Evolutionary conservation across 2,888 invertebrate species (phyloP).

Genomic region (Andrena camellia): DNA sequence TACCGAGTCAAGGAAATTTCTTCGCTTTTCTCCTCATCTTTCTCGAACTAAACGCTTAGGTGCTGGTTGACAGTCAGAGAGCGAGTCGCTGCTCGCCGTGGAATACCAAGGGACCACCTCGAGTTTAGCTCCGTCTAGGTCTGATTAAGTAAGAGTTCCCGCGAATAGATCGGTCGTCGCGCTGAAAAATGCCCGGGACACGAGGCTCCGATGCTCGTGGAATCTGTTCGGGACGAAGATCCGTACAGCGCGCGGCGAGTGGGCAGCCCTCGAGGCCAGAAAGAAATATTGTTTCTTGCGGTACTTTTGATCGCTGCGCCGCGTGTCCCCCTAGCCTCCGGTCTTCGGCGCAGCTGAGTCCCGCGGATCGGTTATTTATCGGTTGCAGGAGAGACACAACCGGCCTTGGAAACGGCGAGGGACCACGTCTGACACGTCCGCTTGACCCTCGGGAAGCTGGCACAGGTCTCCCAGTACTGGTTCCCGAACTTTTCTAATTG

Average conservation of each 20-base stretch:
- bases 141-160: neutral
- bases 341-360: slow-evolving; percentile 39
- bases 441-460: slow-evolving; percentile 50
- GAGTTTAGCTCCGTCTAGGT: neutral
- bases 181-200: neutral
- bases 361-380: slow-evolving; percentile 66
- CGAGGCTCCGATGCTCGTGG: neutral
- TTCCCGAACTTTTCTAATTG: slow-evolving; percentile 27
- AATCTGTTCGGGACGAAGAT: slow-evolving; percentile 13
- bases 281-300: slow-evolving; percentile 64
- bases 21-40: no score
- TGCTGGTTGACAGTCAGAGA: no score
- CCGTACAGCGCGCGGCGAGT: neutral
- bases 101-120: neutral
- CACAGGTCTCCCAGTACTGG: slow-evolving; percentile 19
- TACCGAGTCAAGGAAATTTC: no score
- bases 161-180: neutral
- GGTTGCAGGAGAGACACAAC: slow-evolving; percentile 37
- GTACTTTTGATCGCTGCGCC: slow-evolving; percentile 56
- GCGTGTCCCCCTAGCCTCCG: slow-evolving; percentile 29
- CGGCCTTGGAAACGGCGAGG: slow-evolving; percentile 45
- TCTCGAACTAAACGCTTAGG: no score
- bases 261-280: slow-evolving; percentile 5
- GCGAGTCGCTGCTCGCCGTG: neutral
- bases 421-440: slow-evolving; percentile 56